These are phyloP conservation scores for Aspiorhynchus laticeps DNA, from an alignment of 2,113 vertebrate species.

Conservation along the genomic window DNA sequence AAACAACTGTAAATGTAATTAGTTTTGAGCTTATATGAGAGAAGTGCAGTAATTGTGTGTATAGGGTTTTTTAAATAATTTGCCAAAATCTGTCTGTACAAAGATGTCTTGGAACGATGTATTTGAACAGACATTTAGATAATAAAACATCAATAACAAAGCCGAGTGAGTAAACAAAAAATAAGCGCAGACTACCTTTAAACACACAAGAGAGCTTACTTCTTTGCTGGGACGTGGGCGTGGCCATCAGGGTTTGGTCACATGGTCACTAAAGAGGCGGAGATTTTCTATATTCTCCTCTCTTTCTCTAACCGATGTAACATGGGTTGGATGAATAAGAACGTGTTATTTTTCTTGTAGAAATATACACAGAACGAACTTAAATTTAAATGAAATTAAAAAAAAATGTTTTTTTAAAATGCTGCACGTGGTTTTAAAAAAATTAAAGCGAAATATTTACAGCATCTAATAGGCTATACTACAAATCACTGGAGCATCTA, in stretches of 20 bases:
- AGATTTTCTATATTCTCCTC: constrained; percentile 1
- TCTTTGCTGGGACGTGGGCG: constrained; percentile 20
- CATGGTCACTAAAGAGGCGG: constrained; percentile 24
- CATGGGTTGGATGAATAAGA: background rate
- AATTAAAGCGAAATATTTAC: background rate
- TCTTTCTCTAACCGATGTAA: background rate
- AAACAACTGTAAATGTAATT: background rate
- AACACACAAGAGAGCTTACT: background rate
- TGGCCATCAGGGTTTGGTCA: constrained; percentile 8
- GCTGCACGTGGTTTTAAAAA: background rate
- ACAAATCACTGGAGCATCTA: background rate
- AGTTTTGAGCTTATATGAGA: background rate
- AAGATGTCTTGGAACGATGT: background rate
- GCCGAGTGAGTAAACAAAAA: background rate
- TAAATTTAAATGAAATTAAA: background rate
- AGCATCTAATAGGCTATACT: background rate
- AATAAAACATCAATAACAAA: background rate
- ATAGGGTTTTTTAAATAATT: background rate
- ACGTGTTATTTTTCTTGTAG: background rate
- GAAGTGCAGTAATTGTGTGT: background rate
- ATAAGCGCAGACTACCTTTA: background rate
- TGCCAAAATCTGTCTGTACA: background rate
- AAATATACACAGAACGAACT: background rate
- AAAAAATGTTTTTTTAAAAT: background rate
- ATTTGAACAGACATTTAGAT: too few relatives aligned